A percentile compares a stretch with the other conserved stretches of the same genome.
phyloP scores from a whole-genome alignment of 37 sponge, comb jelly and placozoan species.

The Axinella damicornis region DNA sequence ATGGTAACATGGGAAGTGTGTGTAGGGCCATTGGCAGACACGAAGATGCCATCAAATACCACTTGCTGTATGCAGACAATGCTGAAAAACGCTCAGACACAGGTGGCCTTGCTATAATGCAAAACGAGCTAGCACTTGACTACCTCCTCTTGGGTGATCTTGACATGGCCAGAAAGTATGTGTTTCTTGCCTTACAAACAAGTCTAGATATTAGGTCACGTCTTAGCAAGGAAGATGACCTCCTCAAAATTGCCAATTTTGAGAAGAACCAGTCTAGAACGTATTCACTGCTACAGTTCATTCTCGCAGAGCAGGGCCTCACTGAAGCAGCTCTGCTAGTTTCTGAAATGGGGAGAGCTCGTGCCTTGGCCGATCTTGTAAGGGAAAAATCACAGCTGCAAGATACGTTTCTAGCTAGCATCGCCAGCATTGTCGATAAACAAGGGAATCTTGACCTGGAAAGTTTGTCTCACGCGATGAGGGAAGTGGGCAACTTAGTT shows the following conservation, averaged over 20 bases:
- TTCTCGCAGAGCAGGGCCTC: constrained; percentile 36
- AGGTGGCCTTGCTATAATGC: constrained; percentile 67
- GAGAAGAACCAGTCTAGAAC: constrained; percentile 59
- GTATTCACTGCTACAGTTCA: constrained; percentile 22
- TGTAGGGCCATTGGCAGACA: constrained; percentile 31
- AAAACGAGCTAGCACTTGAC: constrained; percentile 51
- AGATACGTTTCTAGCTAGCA: background rate
- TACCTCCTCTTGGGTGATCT: constrained; percentile 26
- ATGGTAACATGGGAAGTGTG: constrained; percentile 60
- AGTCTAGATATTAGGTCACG: constrained; percentile 11
- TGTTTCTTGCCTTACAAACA: constrained; percentile 25
- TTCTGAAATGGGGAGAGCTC: constrained; percentile 60
- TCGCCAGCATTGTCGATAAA: background rate
- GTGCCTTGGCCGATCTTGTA: constrained; percentile 41
- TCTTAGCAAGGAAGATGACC: constrained; percentile 41
- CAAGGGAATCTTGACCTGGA: background rate
- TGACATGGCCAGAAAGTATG: constrained; percentile 34
- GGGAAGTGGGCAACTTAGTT: background rate
- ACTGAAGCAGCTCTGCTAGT: constrained; percentile 34
- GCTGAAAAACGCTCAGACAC: constrained; percentile 43
- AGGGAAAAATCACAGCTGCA: background rate
- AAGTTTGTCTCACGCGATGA: too few species aligned
- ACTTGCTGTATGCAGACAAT: constrained; percentile 42
- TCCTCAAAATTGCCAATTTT: constrained; percentile 54
- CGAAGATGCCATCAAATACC: constrained; percentile 54